Conservation (phyloP, 1,140 invertebrate genomes). For the Neelides sp. region DNA sequence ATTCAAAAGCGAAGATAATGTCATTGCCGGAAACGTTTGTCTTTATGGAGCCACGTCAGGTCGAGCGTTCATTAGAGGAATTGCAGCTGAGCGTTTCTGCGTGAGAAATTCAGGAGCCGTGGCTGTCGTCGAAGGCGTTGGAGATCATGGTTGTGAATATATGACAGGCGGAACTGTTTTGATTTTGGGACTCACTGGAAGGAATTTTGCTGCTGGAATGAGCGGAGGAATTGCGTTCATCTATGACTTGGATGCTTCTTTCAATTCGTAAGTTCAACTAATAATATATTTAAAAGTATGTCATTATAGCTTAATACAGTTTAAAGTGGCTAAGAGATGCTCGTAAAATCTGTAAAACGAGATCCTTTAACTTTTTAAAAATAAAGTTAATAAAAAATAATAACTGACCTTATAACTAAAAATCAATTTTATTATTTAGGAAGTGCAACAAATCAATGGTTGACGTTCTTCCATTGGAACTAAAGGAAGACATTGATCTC, state of each 20-base stretch:
- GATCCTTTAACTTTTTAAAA: too few relatives aligned
- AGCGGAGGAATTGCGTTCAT: conserved; percentile 94
- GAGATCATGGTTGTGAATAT: conserved; percentile 98
- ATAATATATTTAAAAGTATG: conserved; percentile 13
- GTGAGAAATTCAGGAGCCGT: conserved; percentile 92
- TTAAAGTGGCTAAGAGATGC: too few relatives aligned
- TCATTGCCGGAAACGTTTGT: conserved; percentile 96
- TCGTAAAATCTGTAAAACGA: too few relatives aligned
- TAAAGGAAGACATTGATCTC: conserved; percentile 62
- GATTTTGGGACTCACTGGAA: conserved; percentile 82
- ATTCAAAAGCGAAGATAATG: conserved; percentile 79
- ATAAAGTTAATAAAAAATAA: background rate
- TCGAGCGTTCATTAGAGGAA: conserved; percentile 86
- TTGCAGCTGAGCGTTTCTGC: conserved; percentile 93
- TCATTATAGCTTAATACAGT: too few relatives aligned
- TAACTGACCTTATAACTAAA: conserved; percentile 10
- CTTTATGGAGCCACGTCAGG: conserved; percentile 94
- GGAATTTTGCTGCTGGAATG: conserved; percentile 99
- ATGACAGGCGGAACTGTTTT: conserved; percentile 92
- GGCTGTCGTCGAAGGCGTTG: conserved; percentile 84
- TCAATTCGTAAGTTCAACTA: conserved; percentile 43
- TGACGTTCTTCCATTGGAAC: conserved; percentile 65
- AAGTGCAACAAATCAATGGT: conserved; percentile 89
- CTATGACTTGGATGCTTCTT: conserved; percentile 74
- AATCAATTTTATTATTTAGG: conserved; percentile 33